Evolutionary conservation across 2,113 vertebrate species (phyloP), one percentile per base, ranked within the genome.

Genomic region (Rhinolophus ferrumequinum): DNA sequence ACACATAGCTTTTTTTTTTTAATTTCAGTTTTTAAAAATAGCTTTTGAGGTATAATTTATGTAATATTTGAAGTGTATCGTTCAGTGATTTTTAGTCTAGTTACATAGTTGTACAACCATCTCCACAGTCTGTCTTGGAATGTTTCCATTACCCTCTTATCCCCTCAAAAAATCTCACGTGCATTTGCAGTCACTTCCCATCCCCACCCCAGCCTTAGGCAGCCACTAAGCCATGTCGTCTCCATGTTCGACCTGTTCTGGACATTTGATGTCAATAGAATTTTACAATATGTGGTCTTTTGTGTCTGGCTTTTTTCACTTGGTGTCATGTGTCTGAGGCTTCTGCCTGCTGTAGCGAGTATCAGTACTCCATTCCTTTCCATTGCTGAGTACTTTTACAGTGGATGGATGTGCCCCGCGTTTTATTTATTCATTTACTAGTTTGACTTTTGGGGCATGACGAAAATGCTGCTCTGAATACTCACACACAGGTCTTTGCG

Each of bases 401-500:
- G 3, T 18, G n/a, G 24, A 3, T 15, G 56, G 16, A 6, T 18
- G 3, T 8, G 24, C 38, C 47, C 11, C 24, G 2, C 1, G 3
- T 10, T 28, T 52, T 64, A 8, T 38, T 26, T 64, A 14, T 28
- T 26, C 69, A 12, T 28, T 24, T 19, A 9, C 41, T 54, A 30
- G n/a, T 60, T 64, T 69, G 21, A 26, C 26, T n/a, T 28, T 84
- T 44, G 38, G 58, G 1, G 41, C n/a, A 14, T 73, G 8, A 30
- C 3, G 13, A 24, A 58, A 38, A 8, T 6, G 47, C 54, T 44
- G 41, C 41, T 56, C 9, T 41, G 38, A n/a, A 60, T 22, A 16
- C 11, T n/a, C 16, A 5, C 0, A 0, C 26, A 14, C 44, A 15
- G 2, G 5, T 62, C 22, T 41, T 11, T 22, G 56, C 14, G 3